Conservation (phyloP, 2,113 vertebrate species). For the Semnornis frantzii region DNA sequence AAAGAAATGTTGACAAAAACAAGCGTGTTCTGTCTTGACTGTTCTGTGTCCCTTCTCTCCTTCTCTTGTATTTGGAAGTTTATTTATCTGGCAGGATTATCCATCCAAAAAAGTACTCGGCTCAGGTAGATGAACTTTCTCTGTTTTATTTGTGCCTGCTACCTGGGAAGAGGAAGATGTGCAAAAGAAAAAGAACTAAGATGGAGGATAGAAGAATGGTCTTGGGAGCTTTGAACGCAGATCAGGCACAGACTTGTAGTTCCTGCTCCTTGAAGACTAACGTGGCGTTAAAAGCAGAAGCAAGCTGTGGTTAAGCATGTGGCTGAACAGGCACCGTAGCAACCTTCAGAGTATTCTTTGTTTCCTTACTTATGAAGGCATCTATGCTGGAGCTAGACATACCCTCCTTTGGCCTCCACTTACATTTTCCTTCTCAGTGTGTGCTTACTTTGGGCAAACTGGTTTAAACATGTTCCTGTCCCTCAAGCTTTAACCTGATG, state of each 20-base stretch:
- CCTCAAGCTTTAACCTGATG: slow-evolving; percentile 44
- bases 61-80: slow-evolving; percentile 50
- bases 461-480: slow-evolving; percentile 45
- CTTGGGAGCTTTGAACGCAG: background rate
- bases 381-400: slow-evolving; percentile 47
- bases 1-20: slow-evolving; percentile 68
- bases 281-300: background rate
- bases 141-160: slow-evolving; percentile 38
- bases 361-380: slow-evolving; percentile 68
- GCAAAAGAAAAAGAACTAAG: background rate
- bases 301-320: slow-evolving; percentile 7
- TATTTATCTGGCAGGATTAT: slow-evolving; percentile 49
- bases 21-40: slow-evolving; percentile 74
- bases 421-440: background rate
- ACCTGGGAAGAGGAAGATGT: slow-evolving; percentile 28
- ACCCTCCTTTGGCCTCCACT: slow-evolving; percentile 26
- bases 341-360: slow-evolving; percentile 52
- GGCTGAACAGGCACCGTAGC: slow-evolving; percentile 21
- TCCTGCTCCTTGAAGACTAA: background rate
- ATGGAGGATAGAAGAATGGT: background rate
- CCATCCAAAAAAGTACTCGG: background rate
- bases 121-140: slow-evolving; percentile 45
- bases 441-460: slow-evolving; percentile 37
- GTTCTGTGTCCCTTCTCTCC: slow-evolving; percentile 72
- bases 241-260: slow-evolving; percentile 21